Conservation (phyloP, 2,797 vertebrate species). For the Peromyscus attwateri region DNA sequence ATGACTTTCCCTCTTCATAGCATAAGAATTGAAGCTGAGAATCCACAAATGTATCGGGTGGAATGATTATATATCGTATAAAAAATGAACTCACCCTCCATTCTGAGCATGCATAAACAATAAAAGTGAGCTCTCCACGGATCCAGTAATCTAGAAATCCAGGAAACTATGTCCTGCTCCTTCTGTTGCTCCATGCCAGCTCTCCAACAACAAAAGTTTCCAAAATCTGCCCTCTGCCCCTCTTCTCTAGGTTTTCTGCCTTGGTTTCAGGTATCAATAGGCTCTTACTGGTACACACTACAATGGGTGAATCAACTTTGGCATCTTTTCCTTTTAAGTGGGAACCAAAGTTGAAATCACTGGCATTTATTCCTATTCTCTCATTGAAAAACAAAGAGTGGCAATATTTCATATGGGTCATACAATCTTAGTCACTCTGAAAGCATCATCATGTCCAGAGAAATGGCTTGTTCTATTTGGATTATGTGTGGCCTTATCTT, state of each 20-base stretch:
- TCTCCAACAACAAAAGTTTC: neutral
- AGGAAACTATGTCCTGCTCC: neutral
- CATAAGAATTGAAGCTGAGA: neutral
- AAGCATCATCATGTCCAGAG: neutral
- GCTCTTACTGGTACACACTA: neutral
- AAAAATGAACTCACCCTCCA: neutral
- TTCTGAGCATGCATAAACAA: neutral
- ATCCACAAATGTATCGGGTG: neutral
- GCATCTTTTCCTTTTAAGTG: neutral
- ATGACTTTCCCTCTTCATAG: neutral
- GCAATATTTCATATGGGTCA: neutral
- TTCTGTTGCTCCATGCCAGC: neutral
- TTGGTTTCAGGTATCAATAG: neutral
- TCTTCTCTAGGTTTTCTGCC: neutral
- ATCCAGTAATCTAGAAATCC: neutral
- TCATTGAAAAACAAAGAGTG: neutral
- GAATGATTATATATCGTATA: neutral
- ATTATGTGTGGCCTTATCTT: neutral
- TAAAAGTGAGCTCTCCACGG: too few relatives aligned
- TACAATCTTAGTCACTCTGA: neutral
- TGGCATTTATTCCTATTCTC: neutral
- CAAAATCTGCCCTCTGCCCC: fast-evolving
- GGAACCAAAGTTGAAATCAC: neutral
- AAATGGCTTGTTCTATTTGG: neutral
- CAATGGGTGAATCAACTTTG: neutral